Percentiles rank a stretch among this genome's conserved stretches.
Evolutionary conservation across 23 tunicate genomes (phyloP).

Genomic region (Diplosoma virens): DNA sequence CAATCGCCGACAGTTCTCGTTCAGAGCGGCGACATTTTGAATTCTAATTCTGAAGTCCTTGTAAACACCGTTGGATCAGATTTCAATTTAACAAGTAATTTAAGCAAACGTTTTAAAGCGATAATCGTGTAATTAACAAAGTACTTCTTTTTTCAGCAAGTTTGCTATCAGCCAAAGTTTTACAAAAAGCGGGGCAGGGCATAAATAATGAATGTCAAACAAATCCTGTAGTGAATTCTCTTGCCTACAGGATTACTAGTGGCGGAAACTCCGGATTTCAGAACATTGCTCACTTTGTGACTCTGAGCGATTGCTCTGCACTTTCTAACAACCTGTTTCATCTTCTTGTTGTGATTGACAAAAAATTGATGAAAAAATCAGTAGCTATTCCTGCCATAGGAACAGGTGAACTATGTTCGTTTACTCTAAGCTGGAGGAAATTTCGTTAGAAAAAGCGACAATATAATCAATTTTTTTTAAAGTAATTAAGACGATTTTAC

Average conservation of each 20-base stretch:
- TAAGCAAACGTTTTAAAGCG: too few relatives aligned
- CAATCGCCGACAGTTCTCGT: not conserved
- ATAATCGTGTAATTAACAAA: too few relatives aligned
- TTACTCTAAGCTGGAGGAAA: not conserved
- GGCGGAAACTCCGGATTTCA: slow-evolving; percentile 18
- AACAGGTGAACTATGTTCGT: slow-evolving; percentile 10
- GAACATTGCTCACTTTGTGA: slow-evolving; percentile 20
- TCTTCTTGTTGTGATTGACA: not conserved
- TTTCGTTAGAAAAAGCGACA: too few relatives aligned
- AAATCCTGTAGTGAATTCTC: not conserved
- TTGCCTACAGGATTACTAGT: slow-evolving; percentile 8
- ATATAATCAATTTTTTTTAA: not conserved
- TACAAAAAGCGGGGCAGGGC: slow-evolving; percentile 4
- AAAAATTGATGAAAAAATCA: slow-evolving; percentile 8
- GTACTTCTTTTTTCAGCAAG: slow-evolving; percentile 16
- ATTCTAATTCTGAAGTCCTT: not conserved
- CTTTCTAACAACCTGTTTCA: not conserved
- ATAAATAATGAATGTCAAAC: not conserved
- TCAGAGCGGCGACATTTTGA: not conserved
- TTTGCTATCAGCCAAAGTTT: not conserved
- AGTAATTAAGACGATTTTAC: not conserved
- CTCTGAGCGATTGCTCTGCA: not conserved
- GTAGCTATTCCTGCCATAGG: slow-evolving; percentile 43
- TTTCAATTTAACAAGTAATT: not conserved
- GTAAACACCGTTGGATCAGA: not conserved